A percentile compares a stretch with the other conserved stretches of the same genome.
Evolutionary conservation across 2,888 invertebrate species (phyloP).

Genomic region (Agrilus mali): DNA sequence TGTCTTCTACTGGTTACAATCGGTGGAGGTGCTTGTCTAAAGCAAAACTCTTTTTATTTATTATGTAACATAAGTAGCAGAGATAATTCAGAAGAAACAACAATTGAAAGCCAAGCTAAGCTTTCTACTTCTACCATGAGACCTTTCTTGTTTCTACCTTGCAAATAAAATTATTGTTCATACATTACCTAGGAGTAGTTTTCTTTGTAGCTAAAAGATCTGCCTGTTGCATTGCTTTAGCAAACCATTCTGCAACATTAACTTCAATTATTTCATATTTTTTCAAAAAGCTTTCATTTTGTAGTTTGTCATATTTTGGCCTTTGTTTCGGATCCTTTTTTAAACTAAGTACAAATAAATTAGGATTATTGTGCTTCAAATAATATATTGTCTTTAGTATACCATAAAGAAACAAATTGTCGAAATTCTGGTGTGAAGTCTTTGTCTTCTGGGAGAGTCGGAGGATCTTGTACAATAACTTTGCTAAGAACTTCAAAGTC

Average conservation of each 20-base stretch:
- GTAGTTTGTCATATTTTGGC: slow-evolving; percentile 85
- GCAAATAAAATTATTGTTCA: background rate
- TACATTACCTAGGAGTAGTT: slow-evolving; percentile 34
- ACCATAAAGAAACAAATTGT: slow-evolving; percentile 86
- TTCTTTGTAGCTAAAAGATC: slow-evolving; percentile 27
- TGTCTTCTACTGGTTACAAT: slow-evolving; percentile 10
- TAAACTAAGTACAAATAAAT: slow-evolving; percentile 47
- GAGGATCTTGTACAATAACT: slow-evolving; percentile 80
- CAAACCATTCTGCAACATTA: slow-evolving; percentile 78
- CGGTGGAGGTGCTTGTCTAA: slow-evolving; percentile 20
- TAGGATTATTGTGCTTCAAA: background rate
- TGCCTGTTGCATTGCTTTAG: slow-evolving; percentile 42
- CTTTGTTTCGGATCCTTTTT: slow-evolving; percentile 87
- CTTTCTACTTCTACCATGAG: background rate
- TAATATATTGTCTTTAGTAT: slow-evolving; percentile 15
- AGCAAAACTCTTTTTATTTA: background rate
- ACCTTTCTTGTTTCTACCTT: no score
- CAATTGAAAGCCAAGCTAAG: background rate
- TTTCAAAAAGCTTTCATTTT: slow-evolving; percentile 80
- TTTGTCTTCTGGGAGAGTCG: slow-evolving; percentile 63
- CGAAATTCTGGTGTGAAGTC: slow-evolving; percentile 78
- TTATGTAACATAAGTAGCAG: no score
- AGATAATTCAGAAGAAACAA: no score
- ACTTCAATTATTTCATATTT: slow-evolving; percentile 60
- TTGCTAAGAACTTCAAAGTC: slow-evolving; percentile 95